Conservation (phyloP, 2,888 invertebrate species). For the Pachymerium ferrugineum region DNA sequence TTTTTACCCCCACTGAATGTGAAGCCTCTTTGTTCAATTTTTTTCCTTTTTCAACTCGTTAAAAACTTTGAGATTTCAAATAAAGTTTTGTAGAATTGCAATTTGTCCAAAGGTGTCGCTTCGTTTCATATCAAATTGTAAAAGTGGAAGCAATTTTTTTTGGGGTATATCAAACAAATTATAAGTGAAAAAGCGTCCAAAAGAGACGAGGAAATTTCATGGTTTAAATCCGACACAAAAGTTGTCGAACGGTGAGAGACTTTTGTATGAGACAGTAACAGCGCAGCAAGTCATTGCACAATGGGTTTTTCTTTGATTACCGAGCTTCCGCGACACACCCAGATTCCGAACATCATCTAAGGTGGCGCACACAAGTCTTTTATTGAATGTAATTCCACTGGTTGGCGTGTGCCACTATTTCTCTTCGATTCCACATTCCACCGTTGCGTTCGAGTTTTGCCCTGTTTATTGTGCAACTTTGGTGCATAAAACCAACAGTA, state of each 20-base stretch:
- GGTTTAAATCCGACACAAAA: not conserved
- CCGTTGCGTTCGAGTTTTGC: not conserved
- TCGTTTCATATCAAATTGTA: too few species aligned
- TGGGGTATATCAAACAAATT: too few species aligned
- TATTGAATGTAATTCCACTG: constrained; percentile 24
- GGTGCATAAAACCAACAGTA: constrained; percentile 19
- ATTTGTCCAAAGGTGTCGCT: too few species aligned
- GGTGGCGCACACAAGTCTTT: not conserved
- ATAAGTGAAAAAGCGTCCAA: too few species aligned
- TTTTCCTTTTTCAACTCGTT: too few species aligned
- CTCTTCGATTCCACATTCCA: constrained; percentile 27
- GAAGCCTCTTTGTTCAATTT: too few species aligned
- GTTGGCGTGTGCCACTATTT: not conserved
- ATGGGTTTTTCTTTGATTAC: not conserved
- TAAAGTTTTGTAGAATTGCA: too few species aligned
- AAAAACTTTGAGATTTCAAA: too few species aligned
- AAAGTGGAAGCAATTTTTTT: too few species aligned
- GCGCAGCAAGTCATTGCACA: not conserved
- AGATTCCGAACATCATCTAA: not conserved
- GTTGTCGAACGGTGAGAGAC: too few species aligned
- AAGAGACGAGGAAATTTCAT: not conserved
- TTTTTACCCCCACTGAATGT: not conserved
- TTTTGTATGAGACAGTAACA: too few species aligned
- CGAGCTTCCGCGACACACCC: not conserved
- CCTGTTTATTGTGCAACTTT: constrained; percentile 28